Percentiles rank a stretch among this genome's conserved stretches.
These are phyloP conservation scores for Dendrocincla tyrannina DNA, from an alignment of 2,797 vertebrate genomes.

Conservation along the genomic window DNA sequence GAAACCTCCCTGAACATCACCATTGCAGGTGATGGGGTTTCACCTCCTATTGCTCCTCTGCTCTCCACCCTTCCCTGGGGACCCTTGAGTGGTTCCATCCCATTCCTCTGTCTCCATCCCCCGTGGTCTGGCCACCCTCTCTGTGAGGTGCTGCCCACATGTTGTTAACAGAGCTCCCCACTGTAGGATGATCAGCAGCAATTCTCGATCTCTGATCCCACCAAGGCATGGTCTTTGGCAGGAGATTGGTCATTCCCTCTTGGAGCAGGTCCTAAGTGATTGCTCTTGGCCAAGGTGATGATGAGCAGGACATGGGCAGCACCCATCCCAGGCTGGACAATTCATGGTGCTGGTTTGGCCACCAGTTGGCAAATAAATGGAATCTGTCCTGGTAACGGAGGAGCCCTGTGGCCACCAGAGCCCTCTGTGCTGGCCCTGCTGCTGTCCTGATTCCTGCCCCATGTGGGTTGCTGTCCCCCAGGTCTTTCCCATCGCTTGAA, in stretches of 20 bases:
- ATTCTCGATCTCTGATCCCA: not conserved
- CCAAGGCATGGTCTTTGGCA: not conserved
- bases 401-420: not conserved
- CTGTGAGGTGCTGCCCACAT: rapidly evolving
- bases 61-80: not conserved
- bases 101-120: not conserved
- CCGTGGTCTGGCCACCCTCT: rapidly evolving
- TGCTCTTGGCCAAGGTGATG: not conserved
- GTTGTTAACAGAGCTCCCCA: not conserved
- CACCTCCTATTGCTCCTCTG: not conserved
- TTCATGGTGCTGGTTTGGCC: rapidly evolving
- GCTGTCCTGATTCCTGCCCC: not conserved
- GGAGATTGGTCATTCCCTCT: not conserved
- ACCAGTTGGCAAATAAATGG: not conserved
- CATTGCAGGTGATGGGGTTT: not conserved
- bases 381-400: no score
- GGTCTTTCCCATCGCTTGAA: not conserved
- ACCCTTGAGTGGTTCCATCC: not conserved
- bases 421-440: not conserved
- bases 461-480: not conserved
- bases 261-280: not conserved
- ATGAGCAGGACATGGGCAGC: not conserved
- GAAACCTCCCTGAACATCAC: not conserved
- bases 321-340: rapidly evolving
- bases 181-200: rapidly evolving